Percentiles rank a stretch among this genome's conserved stretches.
Conservation (phyloP, 1,140 invertebrate genomes). For the Apis dorsata region DNA sequence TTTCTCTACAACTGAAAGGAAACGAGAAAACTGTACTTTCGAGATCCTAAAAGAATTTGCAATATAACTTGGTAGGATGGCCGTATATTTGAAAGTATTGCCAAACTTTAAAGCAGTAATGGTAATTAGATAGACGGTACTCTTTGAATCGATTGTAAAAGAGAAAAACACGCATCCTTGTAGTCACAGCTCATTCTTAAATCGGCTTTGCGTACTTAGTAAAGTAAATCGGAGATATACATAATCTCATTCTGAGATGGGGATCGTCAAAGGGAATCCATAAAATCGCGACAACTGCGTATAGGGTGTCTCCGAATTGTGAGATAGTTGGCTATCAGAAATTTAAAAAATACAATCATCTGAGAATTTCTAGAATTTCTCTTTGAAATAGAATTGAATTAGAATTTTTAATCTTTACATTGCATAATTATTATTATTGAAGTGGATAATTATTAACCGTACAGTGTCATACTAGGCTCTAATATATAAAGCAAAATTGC, state of each 20-base stretch:
- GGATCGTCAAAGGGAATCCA: conserved; percentile 47
- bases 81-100: background rate
- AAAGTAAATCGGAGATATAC: conserved; percentile 51
- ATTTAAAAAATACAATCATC: background rate
- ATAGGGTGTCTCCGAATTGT: conserved; percentile 24
- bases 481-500: no score
- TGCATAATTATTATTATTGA: background rate
- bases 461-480: no score
- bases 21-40: background rate
- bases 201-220: conserved; percentile 50
- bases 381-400: background rate
- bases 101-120: conserved; percentile 6
- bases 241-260: conserved; percentile 48
- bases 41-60: conserved; percentile 28
- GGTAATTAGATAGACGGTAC: conserved; percentile 29
- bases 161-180: conserved; percentile 19
- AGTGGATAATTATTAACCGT: background rate
- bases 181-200: conserved; percentile 37
- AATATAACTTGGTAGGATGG: background rate
- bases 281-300: conserved; percentile 44
- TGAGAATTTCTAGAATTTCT: background rate
- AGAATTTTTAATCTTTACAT: background rate
- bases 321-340: background rate
- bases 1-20: background rate
- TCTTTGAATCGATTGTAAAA: conserved; percentile 14